A percentile compares a stretch with the other conserved stretches of the same genome.
These are phyloP conservation scores for Onychomys torridus DNA, from an alignment of 2,797 vertebrate genomes.

Conservation along the genomic window DNA sequence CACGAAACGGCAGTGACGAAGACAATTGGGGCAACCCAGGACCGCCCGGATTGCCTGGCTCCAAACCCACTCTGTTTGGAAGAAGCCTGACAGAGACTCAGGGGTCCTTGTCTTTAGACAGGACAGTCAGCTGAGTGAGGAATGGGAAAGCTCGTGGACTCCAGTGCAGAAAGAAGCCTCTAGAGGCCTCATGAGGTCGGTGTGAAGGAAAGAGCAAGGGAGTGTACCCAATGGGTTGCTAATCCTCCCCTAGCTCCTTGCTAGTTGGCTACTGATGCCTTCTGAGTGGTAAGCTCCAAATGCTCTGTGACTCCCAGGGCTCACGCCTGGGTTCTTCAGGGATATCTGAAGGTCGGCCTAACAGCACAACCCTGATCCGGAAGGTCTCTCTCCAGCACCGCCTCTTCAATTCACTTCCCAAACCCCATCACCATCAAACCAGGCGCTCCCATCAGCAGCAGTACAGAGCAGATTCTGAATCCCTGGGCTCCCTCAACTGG, in stretches of 20 bases:
- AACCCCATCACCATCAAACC: neutral
- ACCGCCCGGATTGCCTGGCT: neutral
- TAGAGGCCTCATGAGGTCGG: neutral
- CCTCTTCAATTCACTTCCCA: neutral
- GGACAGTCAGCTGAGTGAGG: neutral
- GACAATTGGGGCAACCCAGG: neutral
- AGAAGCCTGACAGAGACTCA: neutral
- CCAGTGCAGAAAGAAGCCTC: neutral
- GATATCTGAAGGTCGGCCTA: neutral
- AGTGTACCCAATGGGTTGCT: neutral
- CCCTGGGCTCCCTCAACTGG: neutral
- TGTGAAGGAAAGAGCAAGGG: neutral
- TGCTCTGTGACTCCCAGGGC: neutral
- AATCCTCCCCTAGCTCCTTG: neutral
- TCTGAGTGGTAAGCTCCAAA: neutral
- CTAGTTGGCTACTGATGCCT: neutral
- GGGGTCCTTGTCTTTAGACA: constrained; percentile 43
- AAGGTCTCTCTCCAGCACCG: neutral
- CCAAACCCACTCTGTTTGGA: constrained; percentile 18
- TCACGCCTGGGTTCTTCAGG: neutral
- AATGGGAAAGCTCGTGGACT: neutral
- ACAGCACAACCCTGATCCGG: neutral
- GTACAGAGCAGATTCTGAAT: neutral
- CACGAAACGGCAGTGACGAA: neutral
- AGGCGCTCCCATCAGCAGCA: neutral